Base-by-base conservation (phyloP, 2,113 vertebrate genomes). In the Forbesichthys papilliferus region DNA sequence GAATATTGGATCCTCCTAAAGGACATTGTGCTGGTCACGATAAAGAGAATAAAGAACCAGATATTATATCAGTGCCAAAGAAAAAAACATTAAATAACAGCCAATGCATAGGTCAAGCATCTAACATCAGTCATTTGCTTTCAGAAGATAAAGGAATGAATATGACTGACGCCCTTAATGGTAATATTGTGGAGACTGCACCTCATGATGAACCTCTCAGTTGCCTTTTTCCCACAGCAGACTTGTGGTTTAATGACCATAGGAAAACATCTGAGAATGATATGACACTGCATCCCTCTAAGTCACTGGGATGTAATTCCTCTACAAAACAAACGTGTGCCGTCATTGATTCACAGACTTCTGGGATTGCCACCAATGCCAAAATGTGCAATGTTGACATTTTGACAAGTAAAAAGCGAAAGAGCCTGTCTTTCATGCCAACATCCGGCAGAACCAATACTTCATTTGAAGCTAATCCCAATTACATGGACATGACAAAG, bases 41-140 rank as follows among this genome's bases (percentile, higher is more conserved):
- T 59, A 93, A 91, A 73, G 91, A 89, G 65, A 84, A 92, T 67
- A 71, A 13, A 33, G 18, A 71, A 9, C 78, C 69, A 34, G 9
- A 48, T 18, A 60, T 33, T 1, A n/a, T 71, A 61, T 73, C 16
- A 20, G 64, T 51, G 6, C 57, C 49, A 1, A 16, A 10, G 5
- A 72, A 65, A 9, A 78, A 66, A 12, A 69, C 75, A 0, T 0
- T 20, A n/a, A 71, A 52, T 46, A 86, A 60, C 48, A 53, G n/a
- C 9, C 33, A 18, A 27, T 59, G 42, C 11, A 51, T 5, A 1
- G 48, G 36, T 8, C 57, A 65, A 27, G 11, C 62, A 3, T 75
- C 71, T 47, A 66, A 78, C 13, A 77, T 68, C 66, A 73, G 77
- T 34, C 7, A 61, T 1, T 18, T 77, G n/a, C 84, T 16, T 74